Conservation (phyloP, 2,113 vertebrate species). For the Crotalus helleri region DNA sequence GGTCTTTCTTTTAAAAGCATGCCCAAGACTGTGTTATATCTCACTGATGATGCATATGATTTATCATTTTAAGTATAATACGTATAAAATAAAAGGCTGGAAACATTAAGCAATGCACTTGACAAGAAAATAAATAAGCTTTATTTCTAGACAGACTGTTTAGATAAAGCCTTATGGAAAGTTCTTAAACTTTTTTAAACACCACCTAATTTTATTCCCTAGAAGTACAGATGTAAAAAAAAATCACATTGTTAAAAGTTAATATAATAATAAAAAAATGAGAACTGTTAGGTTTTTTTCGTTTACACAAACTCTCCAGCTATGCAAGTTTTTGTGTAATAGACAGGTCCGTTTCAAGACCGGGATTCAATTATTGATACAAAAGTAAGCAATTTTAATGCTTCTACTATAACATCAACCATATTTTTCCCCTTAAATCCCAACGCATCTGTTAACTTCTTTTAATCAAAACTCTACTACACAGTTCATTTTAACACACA, state of each 20-base stretch:
- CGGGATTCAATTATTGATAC: constrained; percentile 64
- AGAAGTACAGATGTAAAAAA: constrained; percentile 28
- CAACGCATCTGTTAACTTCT: constrained; percentile 38
- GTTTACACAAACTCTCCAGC: constrained; percentile 45
- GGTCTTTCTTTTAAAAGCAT: constrained; percentile 59
- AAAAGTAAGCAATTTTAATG: constrained; percentile 60
- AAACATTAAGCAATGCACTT: constrained; percentile 72
- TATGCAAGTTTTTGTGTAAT: constrained; percentile 60
- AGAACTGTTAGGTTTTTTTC: constrained; percentile 39
- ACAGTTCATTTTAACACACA: constrained; percentile 70
- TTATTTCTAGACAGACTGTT: constrained; percentile 69
- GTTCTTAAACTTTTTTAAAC: constrained; percentile 64
- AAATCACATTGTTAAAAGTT: constrained; percentile 49
- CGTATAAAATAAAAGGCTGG: constrained; percentile 69
- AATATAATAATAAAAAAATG: constrained; percentile 49
- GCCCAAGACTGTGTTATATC: constrained; percentile 59
- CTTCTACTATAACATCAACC: constrained; percentile 15
- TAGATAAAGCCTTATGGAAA: constrained; percentile 66
- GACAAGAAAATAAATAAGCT: constrained; percentile 75
- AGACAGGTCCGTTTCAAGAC: constrained; percentile 58
- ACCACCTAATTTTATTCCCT: constrained; percentile 60
- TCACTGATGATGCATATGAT: constrained; percentile 72
- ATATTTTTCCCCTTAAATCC: constrained; percentile 32
- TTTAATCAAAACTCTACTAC: constrained; percentile 64
- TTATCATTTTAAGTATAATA: constrained; percentile 65